Base-by-base conservation (phyloP, 1,140 invertebrate genomes). In the Neotoxoptera formosana region DNA sequence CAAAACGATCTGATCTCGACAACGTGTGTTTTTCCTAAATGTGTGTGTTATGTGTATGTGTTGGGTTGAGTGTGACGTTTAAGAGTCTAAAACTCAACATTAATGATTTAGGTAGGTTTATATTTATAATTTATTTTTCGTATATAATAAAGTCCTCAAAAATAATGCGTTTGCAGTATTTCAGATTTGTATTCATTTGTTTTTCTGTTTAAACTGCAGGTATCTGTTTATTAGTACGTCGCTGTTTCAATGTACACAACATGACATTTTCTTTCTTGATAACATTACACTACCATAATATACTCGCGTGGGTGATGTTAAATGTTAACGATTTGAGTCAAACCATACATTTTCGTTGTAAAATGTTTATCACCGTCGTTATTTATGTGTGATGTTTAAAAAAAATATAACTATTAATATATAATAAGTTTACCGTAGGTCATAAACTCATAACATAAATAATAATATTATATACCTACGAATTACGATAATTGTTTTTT, bases 331-430 rank as follows among this genome's bases (percentile, higher is more conserved):
- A 30, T 76, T n/a, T 76, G 4, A 76, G 14, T 0, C 20, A 84
- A 45, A 45, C 23, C 41, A 45, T 45, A 25, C 9, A 45, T 23
- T 84, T 14, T 25, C 7, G 25, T 84, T 45, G 83, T 84, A 36
- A 41, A 84, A 84, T 84, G 23, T 84, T 84, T 84, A 84, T 84
- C 41, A 36, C 41, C 83, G 36, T 41, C 23, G 83, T 84, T 84
- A 84, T 45, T 45, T 84, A 45, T 45, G 83, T 14, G 9, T 25
- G 41, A 23, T 45, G 83, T 84, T 45, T 14, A 14, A 84, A n/a
- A 84, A 84, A 84, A 25, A 84, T 36, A 83, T 83, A 87, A n/a
- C 23, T n/a, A 34, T 76, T 48, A 88, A 51, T 48, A 34, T 48
- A 47, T n/a, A 48, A 41, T n/a, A 84, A 30, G 14, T 88, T 51